A percentile compares a stretch with the other conserved stretches of the same genome.
phyloP scores from a whole-genome alignment of 2,797 vertebrate species.

The Oreonectes daqikongensis region DNA sequence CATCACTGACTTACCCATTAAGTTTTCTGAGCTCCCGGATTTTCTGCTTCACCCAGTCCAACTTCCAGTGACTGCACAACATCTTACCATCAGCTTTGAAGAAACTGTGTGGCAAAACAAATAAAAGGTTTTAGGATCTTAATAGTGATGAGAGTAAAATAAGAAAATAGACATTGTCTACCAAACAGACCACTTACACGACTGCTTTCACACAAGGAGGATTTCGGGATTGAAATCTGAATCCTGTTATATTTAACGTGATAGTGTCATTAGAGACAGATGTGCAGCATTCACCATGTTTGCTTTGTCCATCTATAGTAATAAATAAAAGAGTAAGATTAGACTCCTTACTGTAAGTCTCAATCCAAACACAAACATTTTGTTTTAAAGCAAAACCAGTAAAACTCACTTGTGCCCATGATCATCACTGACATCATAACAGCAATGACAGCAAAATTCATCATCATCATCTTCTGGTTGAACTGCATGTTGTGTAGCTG shows the following conservation, averaged over 20 bases:
- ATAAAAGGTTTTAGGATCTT: background rate
- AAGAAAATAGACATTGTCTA: background rate
- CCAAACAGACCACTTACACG: slow-evolving; percentile 62
- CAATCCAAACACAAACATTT: background rate
- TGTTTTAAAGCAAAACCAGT: background rate
- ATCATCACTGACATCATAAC: slow-evolving; percentile 47
- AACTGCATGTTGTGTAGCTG: slow-evolving; percentile 57
- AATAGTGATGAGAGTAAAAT: background rate
- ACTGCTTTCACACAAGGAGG: slow-evolving; percentile 72
- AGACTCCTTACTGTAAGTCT: background rate
- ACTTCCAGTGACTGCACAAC: slow-evolving; percentile 70
- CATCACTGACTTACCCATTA: background rate
- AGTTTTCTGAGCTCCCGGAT: slow-evolving; percentile 48
- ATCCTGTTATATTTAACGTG: slow-evolving; percentile 68
- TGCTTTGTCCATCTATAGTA: slow-evolving; percentile 48
- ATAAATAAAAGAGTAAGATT: background rate
- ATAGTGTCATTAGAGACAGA: slow-evolving; percentile 50
- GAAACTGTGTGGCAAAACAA: slow-evolving; percentile 66
- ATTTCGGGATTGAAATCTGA: slow-evolving; percentile 64
- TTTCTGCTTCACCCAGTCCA: slow-evolving; percentile 68
- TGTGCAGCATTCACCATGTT: slow-evolving; percentile 64
- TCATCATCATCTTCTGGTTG: slow-evolving; percentile 54
- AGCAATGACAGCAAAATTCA: slow-evolving; percentile 55
- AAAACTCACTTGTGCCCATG: slow-evolving; percentile 62
- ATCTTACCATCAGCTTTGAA: slow-evolving; percentile 63